phyloP scores from a whole-genome alignment of 2,888 invertebrate genomes.

The Caenorhabditis japonica region DNA sequence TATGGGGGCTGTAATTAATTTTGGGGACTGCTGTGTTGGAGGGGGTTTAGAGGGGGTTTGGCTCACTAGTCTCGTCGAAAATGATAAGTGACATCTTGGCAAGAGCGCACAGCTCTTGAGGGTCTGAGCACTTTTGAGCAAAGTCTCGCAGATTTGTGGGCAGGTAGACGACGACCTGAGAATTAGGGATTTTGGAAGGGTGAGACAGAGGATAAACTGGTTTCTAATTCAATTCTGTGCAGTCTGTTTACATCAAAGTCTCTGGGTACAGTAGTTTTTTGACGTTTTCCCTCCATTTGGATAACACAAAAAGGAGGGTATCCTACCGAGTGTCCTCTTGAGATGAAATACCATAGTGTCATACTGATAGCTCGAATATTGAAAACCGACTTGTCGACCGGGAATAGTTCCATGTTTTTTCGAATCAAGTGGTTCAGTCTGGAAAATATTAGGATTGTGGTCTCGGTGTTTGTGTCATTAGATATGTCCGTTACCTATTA shows the following conservation, averaged over 20 bases:
- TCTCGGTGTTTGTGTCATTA: too few relatives aligned
- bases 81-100: conserved; percentile 35
- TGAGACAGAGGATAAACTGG: too few relatives aligned
- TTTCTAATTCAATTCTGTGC: too few relatives aligned
- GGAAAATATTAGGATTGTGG: background rate
- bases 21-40: background rate
- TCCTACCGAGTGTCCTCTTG: conserved; percentile 35
- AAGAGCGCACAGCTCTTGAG: conserved; percentile 34
- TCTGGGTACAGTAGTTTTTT: too few relatives aligned
- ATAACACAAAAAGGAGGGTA: too few relatives aligned
- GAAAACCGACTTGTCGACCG: conserved; percentile 19
- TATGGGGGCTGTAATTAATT: conserved; percentile 14
- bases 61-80: conserved; percentile 32
- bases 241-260: too few relatives aligned
- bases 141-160: conserved; percentile 36
- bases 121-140: conserved; percentile 46
- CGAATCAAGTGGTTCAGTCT: conserved; percentile 29
- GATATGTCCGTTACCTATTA: conserved; percentile 28
- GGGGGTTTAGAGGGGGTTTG: background rate
- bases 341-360: conserved; percentile 45
- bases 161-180: conserved; percentile 38
- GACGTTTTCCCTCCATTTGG: too few relatives aligned
- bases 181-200: too few relatives aligned
- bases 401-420: conserved; percentile 28
- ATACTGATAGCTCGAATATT: conserved; percentile 29